phyloP scores from a whole-genome alignment of 2,113 vertebrate genomes.

The Catagonus wagneri region DNA sequence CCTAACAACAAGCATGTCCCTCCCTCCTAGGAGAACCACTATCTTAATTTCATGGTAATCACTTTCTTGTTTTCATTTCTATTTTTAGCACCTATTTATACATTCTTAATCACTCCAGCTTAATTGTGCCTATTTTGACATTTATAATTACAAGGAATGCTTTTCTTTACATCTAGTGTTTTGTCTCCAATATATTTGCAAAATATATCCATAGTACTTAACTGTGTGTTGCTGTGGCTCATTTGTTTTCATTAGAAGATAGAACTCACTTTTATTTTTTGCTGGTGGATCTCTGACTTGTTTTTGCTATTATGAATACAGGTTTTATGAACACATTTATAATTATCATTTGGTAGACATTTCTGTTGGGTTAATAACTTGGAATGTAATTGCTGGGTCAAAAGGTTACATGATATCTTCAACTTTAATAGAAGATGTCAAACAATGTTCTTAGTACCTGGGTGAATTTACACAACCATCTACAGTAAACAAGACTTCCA shows the following conservation, averaged over 20 bases:
- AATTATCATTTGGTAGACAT: background rate
- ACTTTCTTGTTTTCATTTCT: background rate
- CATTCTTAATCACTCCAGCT: slow-evolving; percentile 19
- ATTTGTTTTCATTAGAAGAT: background rate
- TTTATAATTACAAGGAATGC: background rate
- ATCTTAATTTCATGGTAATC: slow-evolving; percentile 2
- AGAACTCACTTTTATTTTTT: background rate
- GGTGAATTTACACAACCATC: background rate
- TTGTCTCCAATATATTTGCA: background rate
- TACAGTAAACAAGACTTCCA: background rate
- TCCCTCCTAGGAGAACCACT: background rate
- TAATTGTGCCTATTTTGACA: slow-evolving; percentile 50
- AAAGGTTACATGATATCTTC: background rate
- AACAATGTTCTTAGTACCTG: background rate
- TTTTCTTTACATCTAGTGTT: background rate
- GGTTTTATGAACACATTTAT: background rate
- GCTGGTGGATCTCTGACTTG: background rate
- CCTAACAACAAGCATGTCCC: background rate
- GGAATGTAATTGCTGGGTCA: background rate
- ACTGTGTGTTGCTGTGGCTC: background rate
- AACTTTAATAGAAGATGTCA: background rate
- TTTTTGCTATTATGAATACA: background rate
- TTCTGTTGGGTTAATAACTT: background rate
- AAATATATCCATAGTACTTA: background rate
- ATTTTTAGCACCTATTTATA: slow-evolving; percentile 40